These are phyloP conservation scores for Paraplagusia blochii DNA, from an alignment of 2,113 vertebrate genomes.

Conservation along the genomic window DNA sequence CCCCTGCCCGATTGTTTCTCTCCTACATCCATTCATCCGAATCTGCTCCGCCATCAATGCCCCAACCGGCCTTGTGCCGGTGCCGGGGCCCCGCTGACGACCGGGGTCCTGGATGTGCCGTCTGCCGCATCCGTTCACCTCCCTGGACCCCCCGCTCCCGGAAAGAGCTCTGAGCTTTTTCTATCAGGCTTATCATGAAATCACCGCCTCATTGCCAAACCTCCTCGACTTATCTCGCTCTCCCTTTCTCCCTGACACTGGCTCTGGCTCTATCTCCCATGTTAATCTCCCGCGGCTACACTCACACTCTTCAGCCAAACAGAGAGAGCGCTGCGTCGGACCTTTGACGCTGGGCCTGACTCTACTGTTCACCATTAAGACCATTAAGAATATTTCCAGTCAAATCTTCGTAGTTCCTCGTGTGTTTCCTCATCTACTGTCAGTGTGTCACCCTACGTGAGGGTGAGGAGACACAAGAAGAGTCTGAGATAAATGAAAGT, in stretches of 20 bases:
- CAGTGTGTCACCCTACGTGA: constrained; percentile 16
- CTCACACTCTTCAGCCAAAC: constrained; percentile 55
- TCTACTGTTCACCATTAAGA: constrained; percentile 28
- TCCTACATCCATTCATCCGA: constrained; percentile 63
- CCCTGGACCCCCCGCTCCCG: constrained; percentile 47
- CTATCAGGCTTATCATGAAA: constrained; percentile 71
- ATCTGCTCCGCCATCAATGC: constrained; percentile 81
- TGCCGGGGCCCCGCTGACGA: constrained; percentile 53
- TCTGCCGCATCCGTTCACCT: constrained; percentile 51
- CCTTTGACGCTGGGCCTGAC: constrained; percentile 48
- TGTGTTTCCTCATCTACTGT: constrained; percentile 22
- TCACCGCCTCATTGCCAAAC: constrained; percentile 62
- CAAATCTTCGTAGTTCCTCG: neutral
- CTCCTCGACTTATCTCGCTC: constrained; percentile 59
- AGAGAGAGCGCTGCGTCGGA: constrained; percentile 44
- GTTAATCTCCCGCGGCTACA: constrained; percentile 65
- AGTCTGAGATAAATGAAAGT: constrained; percentile 59
- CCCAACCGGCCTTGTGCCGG: constrained; percentile 49
- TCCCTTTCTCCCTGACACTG: constrained; percentile 56
- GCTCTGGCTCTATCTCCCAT: constrained; percentile 60
- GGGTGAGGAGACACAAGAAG: constrained; percentile 23
- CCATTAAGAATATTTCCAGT: constrained; percentile 11
- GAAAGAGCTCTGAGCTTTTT: constrained; percentile 61
- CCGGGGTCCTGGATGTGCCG: constrained; percentile 44
- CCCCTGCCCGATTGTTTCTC: constrained; percentile 73